A percentile compares a stretch with the other conserved stretches of the same genome.
Evolutionary conservation across 1,140 invertebrate genomes (phyloP).

Genomic region (Platyscapa corneri): DNA sequence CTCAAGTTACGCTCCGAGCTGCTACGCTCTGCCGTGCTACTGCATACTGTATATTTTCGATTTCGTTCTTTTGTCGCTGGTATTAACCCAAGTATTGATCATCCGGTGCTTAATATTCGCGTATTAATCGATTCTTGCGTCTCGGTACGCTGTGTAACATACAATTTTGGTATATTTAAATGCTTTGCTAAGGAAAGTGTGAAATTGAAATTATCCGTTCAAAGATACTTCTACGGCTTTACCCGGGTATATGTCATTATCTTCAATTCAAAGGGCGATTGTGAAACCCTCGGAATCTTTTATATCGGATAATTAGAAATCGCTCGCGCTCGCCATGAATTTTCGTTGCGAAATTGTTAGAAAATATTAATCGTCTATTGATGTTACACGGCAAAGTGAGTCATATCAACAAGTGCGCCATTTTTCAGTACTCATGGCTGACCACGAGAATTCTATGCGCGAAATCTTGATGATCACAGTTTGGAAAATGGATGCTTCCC

Average conservation of each 20-base stretch:
- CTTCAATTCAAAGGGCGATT: background rate
- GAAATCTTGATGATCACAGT: too few relatives aligned
- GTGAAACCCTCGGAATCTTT: background rate
- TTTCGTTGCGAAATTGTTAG: too few relatives aligned
- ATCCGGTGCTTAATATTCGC: background rate
- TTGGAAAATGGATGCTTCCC: background rate
- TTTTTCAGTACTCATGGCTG: too few relatives aligned
- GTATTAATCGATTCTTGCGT: background rate
- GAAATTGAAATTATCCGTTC: background rate
- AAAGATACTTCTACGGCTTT: background rate
- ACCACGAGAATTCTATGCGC: too few relatives aligned
- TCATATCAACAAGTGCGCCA: too few relatives aligned
- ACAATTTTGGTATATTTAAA: background rate
- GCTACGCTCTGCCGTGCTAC: background rate
- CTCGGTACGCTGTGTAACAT: background rate
- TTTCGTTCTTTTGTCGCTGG: background rate
- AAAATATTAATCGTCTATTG: too few relatives aligned
- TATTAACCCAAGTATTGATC: background rate
- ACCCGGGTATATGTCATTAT: background rate
- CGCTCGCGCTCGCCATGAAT: background rate
- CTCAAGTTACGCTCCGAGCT: conserved; percentile 24
- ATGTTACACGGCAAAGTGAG: too few relatives aligned
- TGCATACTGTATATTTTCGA: conserved; percentile 2
- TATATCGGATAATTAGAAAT: background rate
- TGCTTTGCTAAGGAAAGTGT: background rate